These are phyloP conservation scores for Meriones unguiculatus DNA, from an alignment of 2,113 vertebrate species.

Conservation along the genomic window DNA sequence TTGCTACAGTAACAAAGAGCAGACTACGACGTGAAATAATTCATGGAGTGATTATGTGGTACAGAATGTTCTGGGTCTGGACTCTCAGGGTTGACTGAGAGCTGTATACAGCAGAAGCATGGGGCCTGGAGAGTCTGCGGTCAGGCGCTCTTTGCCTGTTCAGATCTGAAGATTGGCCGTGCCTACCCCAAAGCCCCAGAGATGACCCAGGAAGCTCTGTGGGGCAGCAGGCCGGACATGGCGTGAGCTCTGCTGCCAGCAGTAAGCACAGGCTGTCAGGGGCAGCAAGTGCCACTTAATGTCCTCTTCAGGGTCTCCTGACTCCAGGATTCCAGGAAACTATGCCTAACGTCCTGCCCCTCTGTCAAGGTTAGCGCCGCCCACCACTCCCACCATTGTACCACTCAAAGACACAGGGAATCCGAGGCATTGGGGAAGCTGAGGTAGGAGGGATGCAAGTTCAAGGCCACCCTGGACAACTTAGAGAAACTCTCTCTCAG, in stretches of 20 bases:
- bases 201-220: not conserved
- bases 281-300: not conserved
- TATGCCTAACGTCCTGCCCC: not conserved
- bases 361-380: not conserved
- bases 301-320: not conserved
- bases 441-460: not conserved
- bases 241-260: too few relatives aligned
- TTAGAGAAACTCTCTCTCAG: not conserved
- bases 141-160: not conserved
- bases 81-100: not conserved
- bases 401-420: not conserved
- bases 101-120: not conserved
- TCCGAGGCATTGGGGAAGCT: not conserved
- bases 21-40: too few relatives aligned
- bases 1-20: not conserved
- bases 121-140: not conserved
- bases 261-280: not conserved
- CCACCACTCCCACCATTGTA: too few relatives aligned
- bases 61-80: not conserved
- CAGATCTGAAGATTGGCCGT: not conserved
- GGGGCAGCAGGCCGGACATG: too few relatives aligned
- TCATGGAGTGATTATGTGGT: not conserved
- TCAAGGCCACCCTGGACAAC: not conserved
- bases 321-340: rapidly evolving
- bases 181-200: not conserved